Base-by-base conservation (phyloP, 2,888 invertebrate species). In the Steinernema carpocapsae region DNA sequence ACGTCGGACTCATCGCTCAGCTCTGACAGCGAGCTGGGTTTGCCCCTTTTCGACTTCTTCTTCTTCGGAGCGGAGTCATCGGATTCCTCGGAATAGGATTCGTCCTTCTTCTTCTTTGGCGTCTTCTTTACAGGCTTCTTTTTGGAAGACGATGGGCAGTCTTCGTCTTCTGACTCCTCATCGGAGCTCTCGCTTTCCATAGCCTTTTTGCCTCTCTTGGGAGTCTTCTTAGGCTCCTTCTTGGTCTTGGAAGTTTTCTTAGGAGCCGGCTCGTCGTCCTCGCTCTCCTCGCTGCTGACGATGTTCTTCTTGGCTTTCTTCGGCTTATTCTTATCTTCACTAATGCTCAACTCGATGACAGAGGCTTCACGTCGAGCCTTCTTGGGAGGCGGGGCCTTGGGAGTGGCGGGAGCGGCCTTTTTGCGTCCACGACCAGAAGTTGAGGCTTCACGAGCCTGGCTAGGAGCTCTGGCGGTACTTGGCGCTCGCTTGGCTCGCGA, bases 141-240 rank as follows among this genome's bases (percentile, higher is more conserved):
- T 6, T 51, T 51, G 6, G 12, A n/a, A 19, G 12, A 6, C 19
- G 12, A 12, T 10, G 19, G 12, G 12, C 6, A 6, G 12, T 51
- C 32, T 22, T 64, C 64, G 6, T 32, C 64, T 10, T 64, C 64
- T 26, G 32, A 26, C 26, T 64, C 64, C 14, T 64, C 64, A 4
- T 3, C n/a, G 12, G 22, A 24, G 24, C 26, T 26, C 19, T 64
- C 26, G 4, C 29, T 64, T 26, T 26, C 52, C 52, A 12, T 52
- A 43, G 43, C 43, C 43, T 43, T 43, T 43, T 43, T 14, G 43
- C 43, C 43, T 43, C 43, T 43, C 43, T 43, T 43, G 10, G 43
- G n/a, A n/a, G n/a, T 43, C 43, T 43, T 43, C 43, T 43, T 7
- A 7, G 43, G 10, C 43, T 43, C 14, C 43, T 43, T 43, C 43